These are phyloP conservation scores for Patiria miniata DNA, from an alignment of 35 echinoderm and acorn worm species.

Conservation along the genomic window DNA sequence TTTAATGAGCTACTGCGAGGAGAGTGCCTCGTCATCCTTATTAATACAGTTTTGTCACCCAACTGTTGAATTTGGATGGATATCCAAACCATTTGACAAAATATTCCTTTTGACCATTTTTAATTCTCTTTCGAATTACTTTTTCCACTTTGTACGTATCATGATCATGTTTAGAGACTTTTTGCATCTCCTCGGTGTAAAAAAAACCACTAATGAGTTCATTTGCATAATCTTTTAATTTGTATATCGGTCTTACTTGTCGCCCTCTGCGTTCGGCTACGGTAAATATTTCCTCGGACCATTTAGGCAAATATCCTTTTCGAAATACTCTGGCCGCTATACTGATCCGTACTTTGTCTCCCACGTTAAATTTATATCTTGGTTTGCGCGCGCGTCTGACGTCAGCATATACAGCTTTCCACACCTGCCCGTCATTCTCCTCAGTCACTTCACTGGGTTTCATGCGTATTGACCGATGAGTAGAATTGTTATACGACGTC, in stretches of 20 bases:
- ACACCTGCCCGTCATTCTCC: too few species aligned
- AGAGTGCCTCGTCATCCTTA: too few species aligned
- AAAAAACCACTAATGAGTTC: constrained; percentile 36
- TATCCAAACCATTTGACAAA: too few species aligned
- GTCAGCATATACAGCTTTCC: constrained; percentile 24
- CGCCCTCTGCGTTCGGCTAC: neutral
- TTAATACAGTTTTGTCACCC: too few species aligned
- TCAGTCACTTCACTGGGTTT: constrained; percentile 32
- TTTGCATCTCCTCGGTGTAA: constrained; percentile 57
- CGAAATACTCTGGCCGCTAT: constrained; percentile 14
- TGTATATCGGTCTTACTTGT: constrained; percentile 25
- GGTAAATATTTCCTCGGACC: constrained; percentile 50
- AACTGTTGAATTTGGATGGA: constrained; percentile 36
- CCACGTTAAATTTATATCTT: constrained; percentile 20
- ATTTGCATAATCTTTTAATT: constrained; percentile 48
- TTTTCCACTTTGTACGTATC: constrained; percentile 41
- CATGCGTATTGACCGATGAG: constrained; percentile 62
- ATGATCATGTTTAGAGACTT: constrained; percentile 16
- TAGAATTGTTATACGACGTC: constrained; percentile 36
- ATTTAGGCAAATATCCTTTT: constrained; percentile 50
- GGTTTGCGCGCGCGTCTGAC: neutral
- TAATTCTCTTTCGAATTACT: constrained; percentile 23
- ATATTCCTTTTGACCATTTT: too few species aligned
- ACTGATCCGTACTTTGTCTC: constrained; percentile 35
- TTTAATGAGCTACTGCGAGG: too few species aligned